These are phyloP conservation scores for Falco novaeseelandiae DNA, from an alignment of 2,797 vertebrate genomes.

Conservation along the genomic window DNA sequence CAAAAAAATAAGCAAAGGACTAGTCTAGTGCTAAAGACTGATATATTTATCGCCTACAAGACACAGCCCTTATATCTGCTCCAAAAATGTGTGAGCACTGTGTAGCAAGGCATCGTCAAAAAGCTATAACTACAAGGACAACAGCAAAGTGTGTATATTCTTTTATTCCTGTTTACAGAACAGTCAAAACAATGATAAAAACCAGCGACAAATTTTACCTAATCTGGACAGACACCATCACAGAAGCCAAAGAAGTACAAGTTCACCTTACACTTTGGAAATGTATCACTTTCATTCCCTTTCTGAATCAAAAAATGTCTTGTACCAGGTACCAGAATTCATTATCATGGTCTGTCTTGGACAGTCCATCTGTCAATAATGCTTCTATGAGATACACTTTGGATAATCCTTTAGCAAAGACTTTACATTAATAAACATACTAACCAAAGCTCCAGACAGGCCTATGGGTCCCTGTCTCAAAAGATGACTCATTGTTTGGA, in stretches of 20 bases:
- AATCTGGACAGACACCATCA: neutral
- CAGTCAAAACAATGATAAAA: fast-evolving
- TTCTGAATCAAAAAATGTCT: neutral
- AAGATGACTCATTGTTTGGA: neutral
- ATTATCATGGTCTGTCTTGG: neutral
- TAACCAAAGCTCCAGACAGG: neutral
- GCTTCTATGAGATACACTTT: neutral
- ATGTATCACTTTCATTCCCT: neutral
- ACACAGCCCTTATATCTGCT: neutral
- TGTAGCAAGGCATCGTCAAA: neutral
- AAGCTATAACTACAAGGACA: neutral
- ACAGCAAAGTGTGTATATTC: neutral
- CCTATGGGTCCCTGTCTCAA: neutral
- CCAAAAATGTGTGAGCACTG: neutral
- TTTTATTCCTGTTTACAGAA: neutral
- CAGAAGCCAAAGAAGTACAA: neutral
- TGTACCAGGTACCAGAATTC: neutral
- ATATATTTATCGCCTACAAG: neutral
- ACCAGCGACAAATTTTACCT: neutral
- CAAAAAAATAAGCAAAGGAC: neutral
- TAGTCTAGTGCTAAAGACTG: neutral
- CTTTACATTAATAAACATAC: neutral
- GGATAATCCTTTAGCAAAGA: neutral
- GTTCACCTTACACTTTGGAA: neutral
- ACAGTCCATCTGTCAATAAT: neutral